Conservation (phyloP, 1,140 invertebrate genomes). For the Chrysomallon squamiferum region DNA sequence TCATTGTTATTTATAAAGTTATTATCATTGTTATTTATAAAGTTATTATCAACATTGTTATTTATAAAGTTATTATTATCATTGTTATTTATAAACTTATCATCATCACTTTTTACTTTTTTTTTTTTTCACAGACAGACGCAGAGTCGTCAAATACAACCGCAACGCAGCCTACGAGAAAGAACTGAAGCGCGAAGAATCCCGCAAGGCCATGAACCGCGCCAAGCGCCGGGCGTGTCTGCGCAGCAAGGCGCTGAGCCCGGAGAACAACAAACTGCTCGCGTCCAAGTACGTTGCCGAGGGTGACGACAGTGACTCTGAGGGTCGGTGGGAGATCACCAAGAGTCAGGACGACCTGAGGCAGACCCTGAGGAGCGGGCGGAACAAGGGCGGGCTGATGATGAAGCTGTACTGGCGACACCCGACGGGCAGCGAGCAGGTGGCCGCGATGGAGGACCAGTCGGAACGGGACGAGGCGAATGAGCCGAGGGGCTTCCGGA, state of each 20-base stretch:
- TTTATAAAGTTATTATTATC: too few relatives aligned
- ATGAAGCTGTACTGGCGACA: slow-evolving; percentile 17
- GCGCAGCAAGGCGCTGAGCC: background rate
- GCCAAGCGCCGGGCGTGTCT: slow-evolving; percentile 25
- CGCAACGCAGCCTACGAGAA: slow-evolving; percentile 41
- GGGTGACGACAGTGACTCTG: slow-evolving; percentile 10
- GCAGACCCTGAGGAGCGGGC: slow-evolving; percentile 18
- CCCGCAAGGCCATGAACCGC: slow-evolving; percentile 22
- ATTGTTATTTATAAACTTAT: too few relatives aligned
- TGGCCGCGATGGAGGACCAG: too few relatives aligned
- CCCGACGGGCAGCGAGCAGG: too few relatives aligned
- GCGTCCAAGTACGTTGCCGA: background rate
- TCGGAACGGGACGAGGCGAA: too few relatives aligned
- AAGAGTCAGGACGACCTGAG: slow-evolving; percentile 13
- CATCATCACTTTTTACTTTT: too few relatives aligned
- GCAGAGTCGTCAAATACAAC: slow-evolving; percentile 24
- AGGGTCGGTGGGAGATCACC: slow-evolving; percentile 17
- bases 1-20: too few relatives aligned
- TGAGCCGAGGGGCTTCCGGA: too few relatives aligned
- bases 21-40: too few relatives aligned
- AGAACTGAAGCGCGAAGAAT: slow-evolving; percentile 30
- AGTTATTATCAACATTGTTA: too few relatives aligned
- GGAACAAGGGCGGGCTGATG: slow-evolving; percentile 18
- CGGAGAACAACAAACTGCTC: too few relatives aligned
- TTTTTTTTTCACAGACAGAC: slow-evolving; percentile 10